Evolutionary conservation across 2,113 vertebrate genomes (phyloP).

Genomic region (Zosterops hypoxanthus): DNA sequence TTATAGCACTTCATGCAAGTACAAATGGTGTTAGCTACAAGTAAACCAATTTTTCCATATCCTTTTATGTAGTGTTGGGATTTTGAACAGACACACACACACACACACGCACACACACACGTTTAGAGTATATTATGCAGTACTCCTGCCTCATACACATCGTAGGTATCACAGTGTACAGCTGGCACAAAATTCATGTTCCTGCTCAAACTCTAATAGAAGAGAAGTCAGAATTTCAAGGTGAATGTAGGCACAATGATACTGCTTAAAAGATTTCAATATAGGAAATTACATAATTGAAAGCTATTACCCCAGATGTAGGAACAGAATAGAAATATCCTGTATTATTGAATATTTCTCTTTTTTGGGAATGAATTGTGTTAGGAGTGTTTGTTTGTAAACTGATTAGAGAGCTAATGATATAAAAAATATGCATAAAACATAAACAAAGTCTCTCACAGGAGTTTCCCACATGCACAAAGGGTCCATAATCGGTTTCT

Average conservation of each 20-base stretch:
- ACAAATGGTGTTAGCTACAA: neutral
- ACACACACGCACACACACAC: neutral
- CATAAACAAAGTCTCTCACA: neutral
- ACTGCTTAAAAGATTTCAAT: neutral
- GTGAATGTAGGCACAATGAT: neutral
- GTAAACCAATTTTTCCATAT: neutral
- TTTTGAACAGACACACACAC: neutral
- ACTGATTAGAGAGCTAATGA: neutral
- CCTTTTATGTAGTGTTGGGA: neutral
- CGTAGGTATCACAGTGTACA: neutral
- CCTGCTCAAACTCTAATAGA: neutral
- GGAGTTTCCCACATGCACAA: neutral
- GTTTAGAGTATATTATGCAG: neutral
- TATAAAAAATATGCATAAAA: neutral
- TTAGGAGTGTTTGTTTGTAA: neutral
- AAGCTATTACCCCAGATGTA: neutral
- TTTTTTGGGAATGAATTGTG: neutral
- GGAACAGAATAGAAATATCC: neutral
- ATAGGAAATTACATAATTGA: neutral
- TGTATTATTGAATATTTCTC: neutral
- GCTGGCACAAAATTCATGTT: neutral
- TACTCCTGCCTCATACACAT: neutral
- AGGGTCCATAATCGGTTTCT: neutral
- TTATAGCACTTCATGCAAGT: neutral
- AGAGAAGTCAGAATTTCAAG: neutral